Evolutionary conservation across 1,140 invertebrate species (phyloP).

Genomic region (Xylocopa sonorina): DNA sequence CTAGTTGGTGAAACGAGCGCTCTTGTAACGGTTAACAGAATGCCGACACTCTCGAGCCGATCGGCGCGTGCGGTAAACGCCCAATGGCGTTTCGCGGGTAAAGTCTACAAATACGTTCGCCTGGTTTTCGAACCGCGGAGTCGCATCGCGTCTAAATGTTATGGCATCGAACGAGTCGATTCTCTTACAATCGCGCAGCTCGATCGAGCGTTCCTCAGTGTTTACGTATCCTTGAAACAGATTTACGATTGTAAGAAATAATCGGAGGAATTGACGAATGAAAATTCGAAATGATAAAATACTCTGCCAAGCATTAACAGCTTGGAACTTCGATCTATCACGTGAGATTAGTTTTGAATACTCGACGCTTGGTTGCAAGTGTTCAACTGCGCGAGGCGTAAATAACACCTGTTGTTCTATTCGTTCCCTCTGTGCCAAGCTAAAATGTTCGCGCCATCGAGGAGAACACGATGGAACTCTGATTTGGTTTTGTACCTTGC

Average conservation of each 20-base stretch:
- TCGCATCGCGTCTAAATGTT: neutral
- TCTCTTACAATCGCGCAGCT: neutral
- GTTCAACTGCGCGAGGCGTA: neutral
- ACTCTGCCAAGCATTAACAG: too few species aligned
- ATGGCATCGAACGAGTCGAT: neutral
- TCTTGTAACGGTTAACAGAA: neutral
- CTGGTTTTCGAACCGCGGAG: neutral
- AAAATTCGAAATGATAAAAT: too few species aligned
- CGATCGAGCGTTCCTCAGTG: neutral
- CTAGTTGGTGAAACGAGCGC: neutral
- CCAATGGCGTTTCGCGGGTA: neutral
- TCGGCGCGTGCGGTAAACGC: neutral
- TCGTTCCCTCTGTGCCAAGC: neutral
- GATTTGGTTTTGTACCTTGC: neutral
- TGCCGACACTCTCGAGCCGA: neutral
- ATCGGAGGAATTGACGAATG: too few species aligned
- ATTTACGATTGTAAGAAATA: too few species aligned
- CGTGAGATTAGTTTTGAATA: neutral
- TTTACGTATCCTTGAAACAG: neutral
- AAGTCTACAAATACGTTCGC: neutral
- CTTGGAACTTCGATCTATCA: neutral
- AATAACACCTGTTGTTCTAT: slow-evolving; percentile 16
- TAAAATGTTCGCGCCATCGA: neutral
- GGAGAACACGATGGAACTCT: slow-evolving; percentile 9
- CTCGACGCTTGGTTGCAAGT: neutral